A percentile compares a stretch with the other conserved stretches of the same genome.
Conservation (phyloP, 2,888 invertebrate genomes). For the Lasioglossum leucozonium region DNA sequence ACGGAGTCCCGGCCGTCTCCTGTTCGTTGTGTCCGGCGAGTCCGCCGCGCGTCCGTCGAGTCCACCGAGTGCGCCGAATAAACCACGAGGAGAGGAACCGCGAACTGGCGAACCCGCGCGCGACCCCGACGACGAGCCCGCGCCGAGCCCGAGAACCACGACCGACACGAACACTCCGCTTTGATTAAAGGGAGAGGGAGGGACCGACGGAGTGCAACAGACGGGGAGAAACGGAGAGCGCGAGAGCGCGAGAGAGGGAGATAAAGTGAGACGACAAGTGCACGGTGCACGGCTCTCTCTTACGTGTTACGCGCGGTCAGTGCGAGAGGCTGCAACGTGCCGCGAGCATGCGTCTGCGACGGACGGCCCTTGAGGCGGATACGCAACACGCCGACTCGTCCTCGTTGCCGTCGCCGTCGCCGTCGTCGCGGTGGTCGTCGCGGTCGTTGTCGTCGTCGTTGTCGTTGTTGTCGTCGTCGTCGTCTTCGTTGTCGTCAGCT, state of each 20-base stretch:
- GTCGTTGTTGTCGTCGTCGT: slow-evolving; percentile 51
- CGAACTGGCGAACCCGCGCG: slow-evolving; percentile 5
- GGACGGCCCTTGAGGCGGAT: slow-evolving; percentile 72
- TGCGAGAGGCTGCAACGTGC: slow-evolving; percentile 75
- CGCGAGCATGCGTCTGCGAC: slow-evolving; percentile 75
- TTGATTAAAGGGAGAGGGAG: slow-evolving; percentile 42
- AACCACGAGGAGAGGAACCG: slow-evolving; percentile 23
- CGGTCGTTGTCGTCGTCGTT: slow-evolving; percentile 55
- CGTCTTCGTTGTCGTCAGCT: slow-evolving; percentile 33
- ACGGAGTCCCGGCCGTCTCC: slow-evolving; percentile 36
- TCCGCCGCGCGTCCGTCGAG: neutral
- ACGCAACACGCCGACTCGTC: slow-evolving; percentile 68
- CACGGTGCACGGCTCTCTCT: slow-evolving; percentile 67
- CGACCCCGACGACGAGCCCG: neutral
- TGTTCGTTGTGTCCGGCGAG: slow-evolving; percentile 18
- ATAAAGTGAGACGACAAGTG: slow-evolving; percentile 36
- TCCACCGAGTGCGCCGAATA: slow-evolving; percentile 9
- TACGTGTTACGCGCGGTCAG: slow-evolving; percentile 76
- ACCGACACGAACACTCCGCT: slow-evolving; percentile 7
- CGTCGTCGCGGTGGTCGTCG: slow-evolving; percentile 29
- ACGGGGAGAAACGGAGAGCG: slow-evolving; percentile 44
- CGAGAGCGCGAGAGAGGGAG: slow-evolving; percentile 34
- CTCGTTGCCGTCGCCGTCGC: slow-evolving; percentile 49
- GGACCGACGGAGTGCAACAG: slow-evolving; percentile 22
- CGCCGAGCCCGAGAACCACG: neutral